phyloP scores from a whole-genome alignment of 64 coral and sea anemone genomes.

The Montipora capricornis region DNA sequence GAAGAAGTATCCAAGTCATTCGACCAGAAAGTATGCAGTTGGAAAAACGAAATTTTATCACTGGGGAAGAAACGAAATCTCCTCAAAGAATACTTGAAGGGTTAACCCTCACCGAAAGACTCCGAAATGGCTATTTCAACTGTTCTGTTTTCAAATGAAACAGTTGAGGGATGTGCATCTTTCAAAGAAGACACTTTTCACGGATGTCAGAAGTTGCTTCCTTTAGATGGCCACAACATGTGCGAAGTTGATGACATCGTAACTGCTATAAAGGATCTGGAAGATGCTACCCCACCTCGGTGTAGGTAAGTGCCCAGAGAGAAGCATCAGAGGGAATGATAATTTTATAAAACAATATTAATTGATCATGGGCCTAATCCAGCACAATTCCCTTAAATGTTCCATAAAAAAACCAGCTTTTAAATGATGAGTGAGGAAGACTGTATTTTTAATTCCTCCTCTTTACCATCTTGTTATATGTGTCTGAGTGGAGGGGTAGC shows the following conservation, averaged over 20 bases:
- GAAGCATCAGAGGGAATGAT: too few species aligned
- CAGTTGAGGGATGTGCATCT: not conserved
- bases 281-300: too few species aligned
- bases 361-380: too few species aligned
- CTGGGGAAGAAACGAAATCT: not conserved
- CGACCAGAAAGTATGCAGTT: not conserved
- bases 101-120: not conserved
- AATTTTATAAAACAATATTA: not conserved
- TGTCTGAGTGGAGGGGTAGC: too few species aligned
- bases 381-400: too few species aligned
- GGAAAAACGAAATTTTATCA: conserved; percentile 45
- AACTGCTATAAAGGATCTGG: too few species aligned
- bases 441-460: too few species aligned
- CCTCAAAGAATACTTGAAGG: conserved; percentile 7
- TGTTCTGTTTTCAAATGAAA: not conserved
- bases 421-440: too few species aligned
- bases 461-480: too few species aligned
- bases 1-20: conserved; percentile 15
- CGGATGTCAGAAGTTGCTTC: not conserved
- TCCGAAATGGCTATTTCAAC: not conserved
- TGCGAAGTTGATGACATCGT: too few species aligned
- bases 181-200: not conserved
- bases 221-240: not conserved
- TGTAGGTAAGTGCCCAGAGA: too few species aligned
- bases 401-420: too few species aligned